phyloP scores from a whole-genome alignment of 2,113 vertebrate genomes.

The Triplophysa rosa region DNA sequence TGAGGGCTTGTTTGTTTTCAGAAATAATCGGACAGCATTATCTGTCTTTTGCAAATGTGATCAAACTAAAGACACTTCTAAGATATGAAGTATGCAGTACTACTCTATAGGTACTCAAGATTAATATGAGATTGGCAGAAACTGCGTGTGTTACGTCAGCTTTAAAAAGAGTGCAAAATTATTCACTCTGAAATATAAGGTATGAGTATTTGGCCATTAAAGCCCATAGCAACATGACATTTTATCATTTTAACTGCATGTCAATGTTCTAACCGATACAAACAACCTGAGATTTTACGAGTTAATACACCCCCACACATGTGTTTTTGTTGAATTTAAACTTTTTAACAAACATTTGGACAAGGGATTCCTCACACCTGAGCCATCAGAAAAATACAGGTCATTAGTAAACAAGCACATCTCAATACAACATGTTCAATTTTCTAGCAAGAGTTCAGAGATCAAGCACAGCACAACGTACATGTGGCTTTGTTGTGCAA shows the following conservation, averaged over 20 bases:
- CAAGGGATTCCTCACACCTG: neutral
- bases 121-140: neutral
- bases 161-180: conserved; percentile 12
- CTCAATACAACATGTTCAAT: neutral
- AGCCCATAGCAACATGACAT: neutral
- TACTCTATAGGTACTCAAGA: too few relatives aligned
- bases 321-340: too few relatives aligned
- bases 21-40: too few relatives aligned
- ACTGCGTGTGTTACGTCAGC: too few relatives aligned
- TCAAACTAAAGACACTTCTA: too few relatives aligned
- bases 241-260: conserved; percentile 10
- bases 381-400: neutral
- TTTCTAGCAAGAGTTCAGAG: neutral
- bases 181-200: neutral
- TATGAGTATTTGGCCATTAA: neutral
- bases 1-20: too few relatives aligned
- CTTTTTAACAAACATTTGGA: too few relatives aligned
- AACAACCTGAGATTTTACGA: neutral
- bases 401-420: neutral
- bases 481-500: neutral
- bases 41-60: too few relatives aligned
- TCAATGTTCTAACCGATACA: neutral
- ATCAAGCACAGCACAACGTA: neutral
- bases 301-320: too few relatives aligned
- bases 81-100: too few relatives aligned